These are phyloP conservation scores for Yasuhikotakia modesta DNA, from an alignment of 2,797 vertebrate species.

Conservation along the genomic window DNA sequence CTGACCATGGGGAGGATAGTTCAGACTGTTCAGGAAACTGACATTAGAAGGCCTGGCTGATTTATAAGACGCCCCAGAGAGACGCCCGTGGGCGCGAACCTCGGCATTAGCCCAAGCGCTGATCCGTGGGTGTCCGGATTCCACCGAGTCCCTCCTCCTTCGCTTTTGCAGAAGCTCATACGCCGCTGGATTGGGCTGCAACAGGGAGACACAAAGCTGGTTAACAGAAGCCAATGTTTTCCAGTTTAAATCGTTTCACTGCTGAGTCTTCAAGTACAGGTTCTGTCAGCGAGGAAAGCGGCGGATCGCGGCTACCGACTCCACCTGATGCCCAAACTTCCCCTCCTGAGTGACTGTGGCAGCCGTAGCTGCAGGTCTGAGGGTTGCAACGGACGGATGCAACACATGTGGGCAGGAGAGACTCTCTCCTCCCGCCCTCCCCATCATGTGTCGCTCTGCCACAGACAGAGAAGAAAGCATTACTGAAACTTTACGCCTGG, in stretches of 20 bases:
- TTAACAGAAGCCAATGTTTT: constrained; percentile 43
- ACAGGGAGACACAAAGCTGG: constrained; percentile 47
- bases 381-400: constrained; percentile 27
- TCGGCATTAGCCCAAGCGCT: constrained; percentile 65
- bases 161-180: constrained; percentile 72
- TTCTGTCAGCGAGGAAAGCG: constrained; percentile 56
- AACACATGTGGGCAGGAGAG: constrained; percentile 45
- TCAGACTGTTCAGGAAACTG: constrained; percentile 74
- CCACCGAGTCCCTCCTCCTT: constrained; percentile 69
- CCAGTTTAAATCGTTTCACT: constrained; percentile 30
- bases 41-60: constrained; percentile 74
- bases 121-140: constrained; percentile 62
- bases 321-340: constrained; percentile 46
- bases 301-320: constrained; percentile 49
- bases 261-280: constrained; percentile 46
- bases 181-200: constrained; percentile 74
- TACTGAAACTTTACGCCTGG: constrained; percentile 76
- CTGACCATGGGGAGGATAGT: constrained; percentile 75
- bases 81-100: constrained; percentile 65
- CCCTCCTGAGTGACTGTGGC: constrained; percentile 26
- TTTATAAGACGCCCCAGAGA: constrained; percentile 73
- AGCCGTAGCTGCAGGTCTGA: constrained; percentile 38
- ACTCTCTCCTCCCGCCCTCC: constrained; percentile 67
- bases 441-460: constrained; percentile 78
- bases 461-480: constrained; percentile 78